phyloP scores from a whole-genome alignment of 2,888 invertebrate species.

The Drosophila paranaensis region DNA sequence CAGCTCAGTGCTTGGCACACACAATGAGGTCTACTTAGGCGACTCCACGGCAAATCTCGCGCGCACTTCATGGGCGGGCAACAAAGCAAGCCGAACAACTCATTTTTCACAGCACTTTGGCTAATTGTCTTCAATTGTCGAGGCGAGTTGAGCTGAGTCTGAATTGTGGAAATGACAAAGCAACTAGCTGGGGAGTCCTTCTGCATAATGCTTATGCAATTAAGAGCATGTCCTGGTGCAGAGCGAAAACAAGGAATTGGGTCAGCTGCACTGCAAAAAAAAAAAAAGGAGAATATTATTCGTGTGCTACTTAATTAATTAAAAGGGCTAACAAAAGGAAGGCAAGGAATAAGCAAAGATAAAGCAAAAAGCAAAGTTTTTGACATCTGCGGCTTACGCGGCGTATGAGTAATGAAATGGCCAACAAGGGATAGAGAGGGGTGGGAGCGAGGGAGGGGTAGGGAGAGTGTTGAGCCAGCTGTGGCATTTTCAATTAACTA shows the following conservation, averaged over 20 bases:
- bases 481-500: slow-evolving; percentile 62
- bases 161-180: slow-evolving; percentile 32
- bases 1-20: slow-evolving; percentile 22
- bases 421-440: slow-evolving; percentile 32
- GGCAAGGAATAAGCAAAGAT: not conserved
- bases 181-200: slow-evolving; percentile 42
- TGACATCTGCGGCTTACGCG: slow-evolving; percentile 38
- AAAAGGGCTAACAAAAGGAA: slow-evolving; percentile 40
- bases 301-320: slow-evolving; percentile 67
- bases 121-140: slow-evolving; percentile 71
- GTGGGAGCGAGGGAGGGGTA: slow-evolving; percentile 3
- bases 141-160: slow-evolving; percentile 1
- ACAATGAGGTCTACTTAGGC: slow-evolving; percentile 31
- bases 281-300: not conserved
- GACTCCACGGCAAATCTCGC: not conserved
- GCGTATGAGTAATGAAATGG: slow-evolving; percentile 72
- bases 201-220: slow-evolving; percentile 73
- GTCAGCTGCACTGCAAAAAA: slow-evolving; percentile 33
- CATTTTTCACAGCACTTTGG: slow-evolving; percentile 61
- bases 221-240: slow-evolving; percentile 60
- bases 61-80: slow-evolving; percentile 26
- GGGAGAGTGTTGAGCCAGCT: slow-evolving; percentile 7
- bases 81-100: slow-evolving; percentile 21
- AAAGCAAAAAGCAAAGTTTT: slow-evolving; percentile 6
- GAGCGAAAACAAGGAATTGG: slow-evolving; percentile 25